Conservation (phyloP, 2,888 invertebrate species). For the Pristionchus mayeri region DNA sequence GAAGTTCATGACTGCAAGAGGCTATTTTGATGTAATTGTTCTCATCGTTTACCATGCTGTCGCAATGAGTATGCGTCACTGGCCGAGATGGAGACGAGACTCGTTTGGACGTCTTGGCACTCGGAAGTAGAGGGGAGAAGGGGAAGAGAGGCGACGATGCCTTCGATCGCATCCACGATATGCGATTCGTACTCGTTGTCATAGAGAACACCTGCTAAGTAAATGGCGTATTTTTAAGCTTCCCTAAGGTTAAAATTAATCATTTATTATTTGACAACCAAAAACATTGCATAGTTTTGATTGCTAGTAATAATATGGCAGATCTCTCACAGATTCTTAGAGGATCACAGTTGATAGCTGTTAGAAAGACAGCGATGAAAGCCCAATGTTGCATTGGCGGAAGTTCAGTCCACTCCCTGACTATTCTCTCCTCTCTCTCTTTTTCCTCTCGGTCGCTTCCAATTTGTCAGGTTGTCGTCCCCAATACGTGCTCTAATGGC, state of each 20-base stretch:
- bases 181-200: neutral
- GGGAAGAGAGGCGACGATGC: slow-evolving; percentile 29
- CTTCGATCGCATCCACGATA: slow-evolving; percentile 15
- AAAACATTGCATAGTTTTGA: too few relatives aligned
- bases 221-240: neutral
- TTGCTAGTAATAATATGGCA: too few relatives aligned
- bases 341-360: neutral
- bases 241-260: neutral
- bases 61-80: slow-evolving; percentile 3
- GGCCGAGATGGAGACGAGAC: slow-evolving; percentile 18
- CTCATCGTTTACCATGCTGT: neutral
- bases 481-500: neutral
- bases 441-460: neutral
- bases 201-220: slow-evolving; percentile 5
- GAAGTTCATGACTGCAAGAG: slow-evolving; percentile 58
- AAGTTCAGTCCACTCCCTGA: neutral
- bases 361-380: neutral
- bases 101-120: slow-evolving; percentile 47
- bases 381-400: slow-evolving; percentile 4
- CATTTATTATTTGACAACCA: neutral
- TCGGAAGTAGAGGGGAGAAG: slow-evolving; percentile 2
- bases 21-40: neutral
- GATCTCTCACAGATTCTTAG: neutral
- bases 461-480: neutral
- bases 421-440: neutral